Evolutionary conservation across 2,113 vertebrate genomes (phyloP).

Genomic region (Oriolus oriolus): DNA sequence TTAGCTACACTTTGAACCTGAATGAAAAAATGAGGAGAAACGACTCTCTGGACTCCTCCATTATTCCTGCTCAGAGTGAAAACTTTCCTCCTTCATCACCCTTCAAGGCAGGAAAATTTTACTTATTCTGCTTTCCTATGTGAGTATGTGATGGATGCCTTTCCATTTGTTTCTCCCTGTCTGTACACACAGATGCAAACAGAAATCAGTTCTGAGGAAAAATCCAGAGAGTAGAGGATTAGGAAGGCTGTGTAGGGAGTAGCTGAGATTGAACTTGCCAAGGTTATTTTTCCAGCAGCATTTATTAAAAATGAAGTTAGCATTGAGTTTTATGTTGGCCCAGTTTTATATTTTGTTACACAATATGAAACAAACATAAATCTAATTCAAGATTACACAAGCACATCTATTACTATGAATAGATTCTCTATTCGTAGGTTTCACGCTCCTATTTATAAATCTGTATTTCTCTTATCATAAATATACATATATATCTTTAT

Average conservation of each 20-base stretch:
- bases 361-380: background rate
- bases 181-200: background rate
- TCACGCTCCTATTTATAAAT: background rate
- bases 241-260: background rate
- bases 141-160: background rate
- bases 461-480: background rate
- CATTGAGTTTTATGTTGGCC: background rate
- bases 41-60: background rate
- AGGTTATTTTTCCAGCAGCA: background rate
- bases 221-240: background rate
- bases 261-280: background rate
- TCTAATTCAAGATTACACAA: background rate
- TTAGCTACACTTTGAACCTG: background rate
- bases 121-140: background rate
- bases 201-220: background rate
- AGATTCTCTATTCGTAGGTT: background rate
- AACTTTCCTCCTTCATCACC: background rate
- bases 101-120: background rate
- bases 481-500: background rate
- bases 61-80: background rate
- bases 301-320: constrained; percentile 4
- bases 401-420: background rate
- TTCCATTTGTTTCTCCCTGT: background rate
- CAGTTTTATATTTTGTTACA: background rate
- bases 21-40: background rate